Conservation (phyloP, 2,888 invertebrate species). For the Criorhina ranunculi region DNA sequence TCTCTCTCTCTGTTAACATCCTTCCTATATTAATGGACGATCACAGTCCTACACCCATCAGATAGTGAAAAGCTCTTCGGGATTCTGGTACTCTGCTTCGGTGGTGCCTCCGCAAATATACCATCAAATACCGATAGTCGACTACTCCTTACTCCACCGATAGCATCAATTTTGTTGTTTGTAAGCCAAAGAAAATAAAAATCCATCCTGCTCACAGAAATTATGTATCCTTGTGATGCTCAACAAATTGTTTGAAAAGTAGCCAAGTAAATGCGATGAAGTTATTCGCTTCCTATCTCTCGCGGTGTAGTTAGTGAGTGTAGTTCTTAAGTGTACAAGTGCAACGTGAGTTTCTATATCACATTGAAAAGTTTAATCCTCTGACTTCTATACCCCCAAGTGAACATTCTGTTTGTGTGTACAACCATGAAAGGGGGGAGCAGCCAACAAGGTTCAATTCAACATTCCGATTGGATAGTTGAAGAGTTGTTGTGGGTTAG, state of each 20-base stretch:
- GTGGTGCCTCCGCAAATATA: conserved; percentile 35
- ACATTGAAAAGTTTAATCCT: conserved; percentile 37
- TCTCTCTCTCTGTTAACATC: conserved; percentile 5
- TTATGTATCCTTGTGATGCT: conserved; percentile 70
- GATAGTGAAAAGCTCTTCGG: conserved; percentile 72
- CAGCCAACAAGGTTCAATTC: neutral
- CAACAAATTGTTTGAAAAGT: conserved; percentile 74
- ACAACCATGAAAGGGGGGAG: neutral
- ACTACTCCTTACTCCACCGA: conserved; percentile 42
- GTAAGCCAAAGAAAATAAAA: conserved; percentile 26
- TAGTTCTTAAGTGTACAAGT: conserved; percentile 39
- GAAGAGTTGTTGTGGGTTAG: conserved; percentile 4
- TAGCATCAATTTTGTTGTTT: conserved; percentile 46
- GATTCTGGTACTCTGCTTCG: conserved; percentile 47
- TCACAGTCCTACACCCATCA: conserved; percentile 55
- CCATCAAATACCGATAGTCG: conserved; percentile 63
- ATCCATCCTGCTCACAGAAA: conserved; percentile 13
- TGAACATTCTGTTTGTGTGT: conserved; percentile 21
- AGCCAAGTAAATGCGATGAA: conserved; percentile 54
- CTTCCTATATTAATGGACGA: conserved; percentile 60
- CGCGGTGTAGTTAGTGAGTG: conserved; percentile 34
- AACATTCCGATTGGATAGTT: conserved; percentile 9
- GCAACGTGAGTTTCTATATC: conserved; percentile 61
- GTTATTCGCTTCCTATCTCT: conserved; percentile 23
- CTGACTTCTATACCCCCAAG: conserved; percentile 17